These are phyloP conservation scores for human DNA, from an alignment of 2,113 vertebrate genomes.

Conservation along the genomic window DNA sequence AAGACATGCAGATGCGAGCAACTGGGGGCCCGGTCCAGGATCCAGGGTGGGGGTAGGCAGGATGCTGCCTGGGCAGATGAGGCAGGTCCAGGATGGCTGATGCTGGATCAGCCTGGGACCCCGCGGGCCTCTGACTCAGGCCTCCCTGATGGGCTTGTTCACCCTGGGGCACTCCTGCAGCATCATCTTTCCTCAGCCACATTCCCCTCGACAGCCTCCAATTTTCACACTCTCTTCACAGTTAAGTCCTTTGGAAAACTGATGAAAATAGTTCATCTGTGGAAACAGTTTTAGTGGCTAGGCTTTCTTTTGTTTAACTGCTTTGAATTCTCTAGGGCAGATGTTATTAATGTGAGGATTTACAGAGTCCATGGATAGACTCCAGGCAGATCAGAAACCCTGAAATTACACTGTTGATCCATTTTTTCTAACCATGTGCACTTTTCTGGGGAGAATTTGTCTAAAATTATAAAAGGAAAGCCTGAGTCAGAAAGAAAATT, in stretches of 20 bases:
- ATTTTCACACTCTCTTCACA: neutral
- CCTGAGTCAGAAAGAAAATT: neutral
- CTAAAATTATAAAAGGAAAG: neutral
- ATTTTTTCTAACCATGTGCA: neutral
- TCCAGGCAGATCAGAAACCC: neutral
- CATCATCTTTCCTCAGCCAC: neutral
- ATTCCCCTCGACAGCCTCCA: neutral
- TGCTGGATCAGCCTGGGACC: neutral
- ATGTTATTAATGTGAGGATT: neutral
- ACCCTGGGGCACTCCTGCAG: neutral
- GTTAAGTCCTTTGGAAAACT: neutral
- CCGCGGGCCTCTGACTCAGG: no score
- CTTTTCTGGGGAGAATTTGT: neutral
- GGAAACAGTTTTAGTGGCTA: neutral
- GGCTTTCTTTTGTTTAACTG: neutral
- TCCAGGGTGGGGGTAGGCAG: neutral
- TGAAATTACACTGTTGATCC: neutral
- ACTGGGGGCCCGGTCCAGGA: neutral
- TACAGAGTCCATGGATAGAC: neutral
- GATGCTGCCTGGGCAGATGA: rapidly evolving
- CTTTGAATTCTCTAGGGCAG: neutral
- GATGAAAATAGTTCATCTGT: neutral
- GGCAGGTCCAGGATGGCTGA: neutral
- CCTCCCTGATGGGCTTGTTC: neutral
- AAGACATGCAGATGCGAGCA: neutral